Evolutionary conservation across 2,888 invertebrate genomes (phyloP).

Genomic region (Glaucopsyche alexis): DNA sequence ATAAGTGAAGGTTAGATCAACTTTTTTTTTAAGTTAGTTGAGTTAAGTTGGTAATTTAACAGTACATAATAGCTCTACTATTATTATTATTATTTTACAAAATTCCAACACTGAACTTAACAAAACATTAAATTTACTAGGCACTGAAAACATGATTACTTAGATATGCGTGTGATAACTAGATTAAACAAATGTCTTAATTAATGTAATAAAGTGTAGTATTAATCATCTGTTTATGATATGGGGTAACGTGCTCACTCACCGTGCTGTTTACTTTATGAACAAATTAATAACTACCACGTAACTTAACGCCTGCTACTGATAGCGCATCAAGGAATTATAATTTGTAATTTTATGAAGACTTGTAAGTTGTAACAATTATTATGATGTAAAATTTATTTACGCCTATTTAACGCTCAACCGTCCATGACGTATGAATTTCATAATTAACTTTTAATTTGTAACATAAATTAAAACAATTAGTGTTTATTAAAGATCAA

Average conservation of each 20-base stretch:
- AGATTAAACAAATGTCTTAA: conserved; percentile 17
- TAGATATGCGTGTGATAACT: conserved; percentile 27
- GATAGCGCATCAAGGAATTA: conserved; percentile 76
- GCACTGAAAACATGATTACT: conserved; percentile 30
- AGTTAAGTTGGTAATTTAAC: too few species aligned
- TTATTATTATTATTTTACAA: neutral
- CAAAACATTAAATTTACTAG: neutral
- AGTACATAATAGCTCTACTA: neutral
- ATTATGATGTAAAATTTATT: conserved; percentile 68
- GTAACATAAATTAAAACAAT: neutral
- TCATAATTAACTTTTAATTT: neutral
- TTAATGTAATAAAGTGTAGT: conserved; percentile 26
- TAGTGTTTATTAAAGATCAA: neutral
- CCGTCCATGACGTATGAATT: conserved; percentile 12
- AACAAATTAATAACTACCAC: conserved; percentile 69
- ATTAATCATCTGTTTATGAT: conserved; percentile 36
- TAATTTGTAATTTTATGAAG: conserved; percentile 72
- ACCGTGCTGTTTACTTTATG: conserved; percentile 62
- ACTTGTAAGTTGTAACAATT: conserved; percentile 60
- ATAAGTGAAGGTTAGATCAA: too few species aligned
- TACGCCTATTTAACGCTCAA: conserved; percentile 54
- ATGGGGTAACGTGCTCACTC: conserved; percentile 48
- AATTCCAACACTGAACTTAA: neutral
- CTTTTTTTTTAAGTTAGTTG: too few species aligned
- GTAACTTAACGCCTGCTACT: conserved; percentile 50